Evolutionary conservation across 2,888 invertebrate species (phyloP), one percentile per base, ranked within the genome.

Genomic region (Eilema griseolum): DNA sequence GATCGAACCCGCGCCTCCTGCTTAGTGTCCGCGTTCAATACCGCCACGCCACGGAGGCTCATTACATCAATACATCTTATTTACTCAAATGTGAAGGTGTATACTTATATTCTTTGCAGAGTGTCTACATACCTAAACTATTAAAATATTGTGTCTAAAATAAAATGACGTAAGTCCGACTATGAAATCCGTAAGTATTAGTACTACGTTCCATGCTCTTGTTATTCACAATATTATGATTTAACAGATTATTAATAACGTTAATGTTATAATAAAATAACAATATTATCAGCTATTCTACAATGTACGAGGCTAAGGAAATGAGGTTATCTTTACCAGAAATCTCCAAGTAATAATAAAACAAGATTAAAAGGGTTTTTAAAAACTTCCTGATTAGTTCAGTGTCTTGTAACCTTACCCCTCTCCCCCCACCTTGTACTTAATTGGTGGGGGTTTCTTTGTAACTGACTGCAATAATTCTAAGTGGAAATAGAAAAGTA

Each of bases 181-280:
- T n/a, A n/a, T 52, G n/a, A n/a, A 52, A 52, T 20, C 46, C 20
- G 46, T 16, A 20, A 7, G 46, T 52, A 20, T 3, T 52, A 46
- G 20, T 41, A 46, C 20, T 46, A 52, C 52, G 1, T n/a, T 52
- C 52, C 52, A 52, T 52, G 52, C 52, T 52, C 52, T 52, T n/a
- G 52, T 52, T 52, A n/a, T 52, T 52, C 52, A 52, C n/a, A 52
- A 52, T 52, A 52, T 52, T 52, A 52, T 46, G 7, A 46, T 46
- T 20, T 10, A n/a, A n/a, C 1, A 52, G 52, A 46, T 46, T 20
- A 46, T 5, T 37, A 28, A 2, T 41, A 41, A 41, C 14, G n/a
- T 52, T n/a, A n/a, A 3, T 52, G 20, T n/a, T 20, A 52, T 10
- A 52, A n/a, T n/a, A n/a, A 52, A 52, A 52, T 52, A 52, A 52